These are phyloP conservation scores for Muscicapa striata DNA, from an alignment of 2,797 vertebrate genomes.

Conservation along the genomic window DNA sequence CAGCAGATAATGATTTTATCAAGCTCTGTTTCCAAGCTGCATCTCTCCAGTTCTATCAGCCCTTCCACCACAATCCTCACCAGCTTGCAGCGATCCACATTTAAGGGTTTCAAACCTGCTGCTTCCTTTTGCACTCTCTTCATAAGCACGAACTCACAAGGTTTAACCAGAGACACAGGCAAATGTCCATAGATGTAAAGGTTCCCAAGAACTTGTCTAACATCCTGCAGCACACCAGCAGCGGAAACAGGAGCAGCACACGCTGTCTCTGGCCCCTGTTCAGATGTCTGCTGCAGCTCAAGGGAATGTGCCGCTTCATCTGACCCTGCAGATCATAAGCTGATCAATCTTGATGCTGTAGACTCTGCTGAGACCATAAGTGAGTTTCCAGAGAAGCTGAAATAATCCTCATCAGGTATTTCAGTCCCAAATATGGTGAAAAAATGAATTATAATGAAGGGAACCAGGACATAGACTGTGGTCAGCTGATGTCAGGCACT, in stretches of 20 bases:
- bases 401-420: neutral
- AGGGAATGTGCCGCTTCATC: neutral
- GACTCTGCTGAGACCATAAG: slow-evolving; percentile 28
- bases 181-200: neutral
- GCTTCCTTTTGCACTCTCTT: neutral
- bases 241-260: neutral
- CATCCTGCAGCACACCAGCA: neutral
- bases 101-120: neutral
- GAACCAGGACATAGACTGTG: neutral
- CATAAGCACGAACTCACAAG: neutral
- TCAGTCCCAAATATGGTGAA: slow-evolving; percentile 12
- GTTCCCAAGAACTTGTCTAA: neutral
- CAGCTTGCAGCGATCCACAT: neutral
- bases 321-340: neutral
- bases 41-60: neutral
- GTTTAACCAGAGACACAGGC: neutral
- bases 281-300: slow-evolving; percentile 13
- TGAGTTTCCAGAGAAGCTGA: slow-evolving; percentile 50
- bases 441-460: slow-evolving; percentile 15
- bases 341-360: slow-evolving; percentile 25
- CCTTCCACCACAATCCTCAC: rapidly evolving
- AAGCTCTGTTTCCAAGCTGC: neutral
- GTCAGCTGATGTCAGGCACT: neutral
- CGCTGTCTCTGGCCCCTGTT: neutral
- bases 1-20: neutral